phyloP scores from a whole-genome alignment of 2,888 invertebrate species.

The Neoaliturus tenellus region DNA sequence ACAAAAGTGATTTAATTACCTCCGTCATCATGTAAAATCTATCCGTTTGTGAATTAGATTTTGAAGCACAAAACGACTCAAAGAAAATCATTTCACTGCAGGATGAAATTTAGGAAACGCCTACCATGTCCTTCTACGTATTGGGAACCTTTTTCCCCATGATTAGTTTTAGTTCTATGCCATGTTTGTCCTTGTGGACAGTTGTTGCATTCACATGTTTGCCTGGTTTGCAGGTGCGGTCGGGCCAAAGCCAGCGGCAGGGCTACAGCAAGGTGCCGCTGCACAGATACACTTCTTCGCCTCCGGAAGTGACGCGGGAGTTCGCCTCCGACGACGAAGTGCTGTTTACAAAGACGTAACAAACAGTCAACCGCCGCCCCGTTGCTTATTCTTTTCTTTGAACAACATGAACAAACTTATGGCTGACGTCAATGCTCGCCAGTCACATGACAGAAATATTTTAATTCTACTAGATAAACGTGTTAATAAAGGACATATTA shows the following conservation, averaged over 20 bases:
- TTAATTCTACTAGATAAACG: slow-evolving; percentile 47
- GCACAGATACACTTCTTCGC: slow-evolving; percentile 61
- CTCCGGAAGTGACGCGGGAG: slow-evolving; percentile 41
- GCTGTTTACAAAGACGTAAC: slow-evolving; percentile 66
- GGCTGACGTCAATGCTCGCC: background rate
- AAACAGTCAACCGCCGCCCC: slow-evolving; percentile 49
- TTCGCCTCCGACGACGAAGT: slow-evolving; percentile 62
- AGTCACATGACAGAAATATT: slow-evolving; percentile 45
- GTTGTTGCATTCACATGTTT: background rate
- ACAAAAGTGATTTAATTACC: no score
- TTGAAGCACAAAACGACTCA: no score
- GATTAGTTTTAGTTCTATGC: no score
- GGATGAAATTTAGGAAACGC: no score
- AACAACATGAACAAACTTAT: slow-evolving; percentile 10
- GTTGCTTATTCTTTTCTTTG: slow-evolving; percentile 49
- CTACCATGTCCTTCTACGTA: no score
- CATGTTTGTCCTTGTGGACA: background rate
- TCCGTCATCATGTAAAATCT: no score
- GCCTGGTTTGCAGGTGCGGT: slow-evolving; percentile 62
- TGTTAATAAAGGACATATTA: slow-evolving; percentile 48
- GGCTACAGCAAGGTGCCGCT: slow-evolving; percentile 68
- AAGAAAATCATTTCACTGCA: no score
- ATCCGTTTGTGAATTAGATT: no score
- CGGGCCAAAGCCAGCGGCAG: slow-evolving; percentile 59
- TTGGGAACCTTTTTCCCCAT: no score